Percentiles rank a stretch among this genome's conserved stretches.
Evolutionary conservation across 2,113 vertebrate species (phyloP).

Genomic region (Corydoras sp.): DNA sequence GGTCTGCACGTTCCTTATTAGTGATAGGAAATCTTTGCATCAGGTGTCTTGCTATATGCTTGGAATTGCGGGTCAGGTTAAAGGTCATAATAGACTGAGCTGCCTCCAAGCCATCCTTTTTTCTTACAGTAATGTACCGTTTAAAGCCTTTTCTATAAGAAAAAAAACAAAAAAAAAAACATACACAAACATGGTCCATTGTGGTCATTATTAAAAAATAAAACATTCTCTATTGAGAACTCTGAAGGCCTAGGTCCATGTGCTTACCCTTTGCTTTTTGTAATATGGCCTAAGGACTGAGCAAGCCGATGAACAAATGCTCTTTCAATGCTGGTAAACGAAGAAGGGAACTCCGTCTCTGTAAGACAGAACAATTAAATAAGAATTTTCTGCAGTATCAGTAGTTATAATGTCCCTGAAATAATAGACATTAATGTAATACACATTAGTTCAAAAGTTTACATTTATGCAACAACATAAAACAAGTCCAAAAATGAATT

Average conservation of each 20-base stretch:
- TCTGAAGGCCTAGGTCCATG: not conserved
- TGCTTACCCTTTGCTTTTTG: constrained; percentile 89
- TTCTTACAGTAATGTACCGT: constrained; percentile 82
- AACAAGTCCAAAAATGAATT: too few relatives aligned
- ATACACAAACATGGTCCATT: too few relatives aligned
- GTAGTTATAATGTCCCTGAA: not conserved
- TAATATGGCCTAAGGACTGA: constrained; percentile 83
- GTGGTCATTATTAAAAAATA: too few relatives aligned
- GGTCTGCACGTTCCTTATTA: constrained; percentile 76
- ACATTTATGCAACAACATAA: too few relatives aligned
- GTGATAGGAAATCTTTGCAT: constrained; percentile 81
- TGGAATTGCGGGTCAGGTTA: constrained; percentile 67
- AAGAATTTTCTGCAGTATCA: too few relatives aligned
- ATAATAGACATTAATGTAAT: too few relatives aligned
- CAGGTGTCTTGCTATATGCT: constrained; percentile 64
- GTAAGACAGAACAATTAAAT: too few relatives aligned
- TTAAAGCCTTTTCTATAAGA: constrained; percentile 74
- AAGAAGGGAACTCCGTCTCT: constrained; percentile 96
- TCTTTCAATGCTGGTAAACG: constrained; percentile 79
- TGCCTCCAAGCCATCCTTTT: constrained; percentile 73
- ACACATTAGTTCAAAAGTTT: too few relatives aligned
- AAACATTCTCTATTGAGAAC: too few relatives aligned
- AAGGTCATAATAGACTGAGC: constrained; percentile 69
- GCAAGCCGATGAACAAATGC: constrained; percentile 84
- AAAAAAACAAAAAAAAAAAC: not conserved